Percentiles rank a stretch among this genome's conserved stretches.
Conservation (phyloP, 1,140 invertebrate genomes). For the Parasteatoda tepidariorum region DNA sequence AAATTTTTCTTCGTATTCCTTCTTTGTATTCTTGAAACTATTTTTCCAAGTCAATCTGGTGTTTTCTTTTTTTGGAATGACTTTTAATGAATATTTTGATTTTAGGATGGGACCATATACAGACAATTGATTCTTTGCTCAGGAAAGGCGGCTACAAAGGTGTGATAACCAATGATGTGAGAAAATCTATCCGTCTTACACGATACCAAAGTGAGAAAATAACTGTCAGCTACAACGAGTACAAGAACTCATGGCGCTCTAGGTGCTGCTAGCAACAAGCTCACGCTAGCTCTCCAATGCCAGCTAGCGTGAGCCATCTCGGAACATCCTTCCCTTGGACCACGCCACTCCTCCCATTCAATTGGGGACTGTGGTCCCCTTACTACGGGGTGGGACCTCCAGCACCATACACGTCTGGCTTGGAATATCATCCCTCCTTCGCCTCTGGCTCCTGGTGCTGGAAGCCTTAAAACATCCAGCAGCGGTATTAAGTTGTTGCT, state of each 20-base stretch:
- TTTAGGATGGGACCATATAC: slow-evolving; percentile 93
- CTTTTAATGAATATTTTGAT: background rate
- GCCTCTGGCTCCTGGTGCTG: slow-evolving; percentile 35
- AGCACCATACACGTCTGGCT: background rate
- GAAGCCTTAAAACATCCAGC: slow-evolving; percentile 36
- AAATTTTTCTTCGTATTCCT: no score
- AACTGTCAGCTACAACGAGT: slow-evolving; percentile 85
- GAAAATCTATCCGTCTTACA: slow-evolving; percentile 90
- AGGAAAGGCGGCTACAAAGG: slow-evolving; percentile 97
- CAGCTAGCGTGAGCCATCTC: slow-evolving; percentile 49
- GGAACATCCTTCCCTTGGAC: background rate
- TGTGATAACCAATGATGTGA: slow-evolving; percentile 84
- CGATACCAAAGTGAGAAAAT: slow-evolving; percentile 94
- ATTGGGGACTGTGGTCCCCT: slow-evolving; percentile 7
- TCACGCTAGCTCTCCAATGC: slow-evolving; percentile 53
- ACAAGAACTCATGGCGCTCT: slow-evolving; percentile 74
- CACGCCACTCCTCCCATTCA: slow-evolving; percentile 13
- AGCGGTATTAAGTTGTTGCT: slow-evolving; percentile 13
- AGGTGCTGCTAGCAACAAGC: slow-evolving; percentile 57
- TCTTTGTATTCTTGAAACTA: no score
- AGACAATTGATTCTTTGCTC: slow-evolving; percentile 97
- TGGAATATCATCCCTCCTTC: slow-evolving; percentile 8
- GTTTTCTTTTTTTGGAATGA: no score
- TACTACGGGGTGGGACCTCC: background rate
- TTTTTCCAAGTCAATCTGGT: no score